These are phyloP conservation scores for Drosophila mercatorum DNA, from an alignment of 2,888 invertebrate species.

Conservation along the genomic window DNA sequence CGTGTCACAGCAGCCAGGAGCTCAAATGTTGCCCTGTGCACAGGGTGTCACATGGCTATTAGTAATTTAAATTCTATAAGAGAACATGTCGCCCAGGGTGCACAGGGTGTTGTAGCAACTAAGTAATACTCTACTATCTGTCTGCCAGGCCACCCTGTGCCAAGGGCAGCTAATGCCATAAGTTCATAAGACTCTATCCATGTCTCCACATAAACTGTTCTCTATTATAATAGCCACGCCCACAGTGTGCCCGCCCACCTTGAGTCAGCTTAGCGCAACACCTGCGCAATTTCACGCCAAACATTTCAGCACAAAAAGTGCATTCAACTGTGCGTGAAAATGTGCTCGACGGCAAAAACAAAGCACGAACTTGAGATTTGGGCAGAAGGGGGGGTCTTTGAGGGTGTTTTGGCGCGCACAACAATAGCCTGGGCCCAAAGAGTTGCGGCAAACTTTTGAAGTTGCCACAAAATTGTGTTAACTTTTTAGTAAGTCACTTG, in stretches of 20 bases:
- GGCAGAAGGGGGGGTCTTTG: not conserved
- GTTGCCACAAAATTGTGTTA: slow-evolving; percentile 76
- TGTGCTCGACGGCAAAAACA: slow-evolving; percentile 34
- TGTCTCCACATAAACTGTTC: not conserved
- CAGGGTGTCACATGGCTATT: not conserved
- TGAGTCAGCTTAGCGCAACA: slow-evolving; percentile 9
- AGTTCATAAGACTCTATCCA: slow-evolving; percentile 5
- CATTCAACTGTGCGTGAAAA: slow-evolving; percentile 76
- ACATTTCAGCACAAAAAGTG: slow-evolving; percentile 59
- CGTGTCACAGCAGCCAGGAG: slow-evolving; percentile 17
- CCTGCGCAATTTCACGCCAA: slow-evolving; percentile 26
- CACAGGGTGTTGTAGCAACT: not conserved
- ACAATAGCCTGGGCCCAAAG: slow-evolving; percentile 34
- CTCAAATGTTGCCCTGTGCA: not conserved
- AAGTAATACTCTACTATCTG: not conserved
- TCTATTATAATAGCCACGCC: not conserved
- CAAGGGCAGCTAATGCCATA: slow-evolving; percentile 1
- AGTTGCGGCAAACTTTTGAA: slow-evolving; percentile 71
- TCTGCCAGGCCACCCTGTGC: not conserved
- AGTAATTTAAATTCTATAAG: too few relatives aligned
- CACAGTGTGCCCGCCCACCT: slow-evolving; percentile 5
- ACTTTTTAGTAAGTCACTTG: slow-evolving; percentile 77
- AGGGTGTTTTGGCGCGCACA: not conserved
- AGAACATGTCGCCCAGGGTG: not conserved
- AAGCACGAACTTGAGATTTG: not conserved